A percentile compares a stretch with the other conserved stretches of the same genome.
phyloP scores from a whole-genome alignment of 2,888 invertebrate genomes.

The Dioctria linearis region DNA sequence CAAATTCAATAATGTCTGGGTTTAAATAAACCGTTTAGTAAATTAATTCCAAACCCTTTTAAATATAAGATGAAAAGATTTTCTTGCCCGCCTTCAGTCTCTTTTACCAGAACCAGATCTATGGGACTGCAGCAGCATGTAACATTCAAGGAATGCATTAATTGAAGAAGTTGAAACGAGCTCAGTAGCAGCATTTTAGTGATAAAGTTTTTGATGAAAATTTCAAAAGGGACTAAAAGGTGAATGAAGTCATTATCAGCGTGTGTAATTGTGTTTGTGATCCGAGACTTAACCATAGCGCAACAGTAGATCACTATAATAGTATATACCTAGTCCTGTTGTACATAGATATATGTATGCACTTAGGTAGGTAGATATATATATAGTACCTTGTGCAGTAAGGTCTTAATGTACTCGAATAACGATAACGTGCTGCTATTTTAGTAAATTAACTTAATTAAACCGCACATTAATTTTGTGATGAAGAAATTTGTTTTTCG shows the following conservation, averaged over 20 bases:
- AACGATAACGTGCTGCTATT: slow-evolving; percentile 47
- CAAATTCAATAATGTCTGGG: slow-evolving; percentile 41
- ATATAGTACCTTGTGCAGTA: neutral
- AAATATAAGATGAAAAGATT: slow-evolving; percentile 33
- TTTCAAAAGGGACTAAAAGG: slow-evolving; percentile 18
- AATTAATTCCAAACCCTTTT: slow-evolving; percentile 40
- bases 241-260: slow-evolving; percentile 36
- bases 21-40: slow-evolving; percentile 51
- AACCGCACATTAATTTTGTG: slow-evolving; percentile 54
- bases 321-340: too few species aligned
- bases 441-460: slow-evolving; percentile 56
- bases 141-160: slow-evolving; percentile 40
- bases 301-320: too few species aligned
- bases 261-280: slow-evolving; percentile 4
- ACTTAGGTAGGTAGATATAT: too few species aligned
- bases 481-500: slow-evolving; percentile 49
- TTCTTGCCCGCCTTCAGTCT: neutral
- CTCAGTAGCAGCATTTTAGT: slow-evolving; percentile 37
- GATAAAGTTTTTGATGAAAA: slow-evolving; percentile 37
- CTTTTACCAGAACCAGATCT: slow-evolving; percentile 4
- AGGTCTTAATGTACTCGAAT: slow-evolving; percentile 25
- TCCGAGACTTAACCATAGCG: neutral
- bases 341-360: too few species aligned
- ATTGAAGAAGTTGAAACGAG: slow-evolving; percentile 43
- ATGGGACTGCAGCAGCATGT: slow-evolving; percentile 8